Conservation (phyloP, 1,140 invertebrate species). For the Diabrotica undecimpunctata region DNA sequence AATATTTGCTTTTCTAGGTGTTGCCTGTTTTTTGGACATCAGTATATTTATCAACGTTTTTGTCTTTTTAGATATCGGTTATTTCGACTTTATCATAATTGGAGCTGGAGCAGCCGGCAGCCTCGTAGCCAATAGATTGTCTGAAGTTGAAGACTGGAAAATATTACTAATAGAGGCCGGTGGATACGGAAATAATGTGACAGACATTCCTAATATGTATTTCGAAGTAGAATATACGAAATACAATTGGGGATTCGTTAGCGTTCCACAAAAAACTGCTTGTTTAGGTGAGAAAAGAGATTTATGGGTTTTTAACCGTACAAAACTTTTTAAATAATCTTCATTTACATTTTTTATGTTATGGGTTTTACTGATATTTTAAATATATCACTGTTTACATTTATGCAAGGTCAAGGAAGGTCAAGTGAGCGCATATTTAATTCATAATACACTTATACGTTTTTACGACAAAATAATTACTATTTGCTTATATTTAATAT, state of each 20-base stretch:
- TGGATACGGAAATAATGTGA: slow-evolving; percentile 46
- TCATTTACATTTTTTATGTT: background rate
- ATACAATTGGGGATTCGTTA: slow-evolving; percentile 68
- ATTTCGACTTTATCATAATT: slow-evolving; percentile 78
- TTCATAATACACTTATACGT: no score
- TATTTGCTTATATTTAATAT: no score
- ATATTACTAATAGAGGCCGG: slow-evolving; percentile 83
- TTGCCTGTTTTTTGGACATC: no score
- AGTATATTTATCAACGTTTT: background rate
- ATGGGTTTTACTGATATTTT: background rate
- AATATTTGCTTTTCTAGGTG: no score
- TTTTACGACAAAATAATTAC: no score
- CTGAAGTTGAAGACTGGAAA: slow-evolving; percentile 71
- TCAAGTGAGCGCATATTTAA: no score
- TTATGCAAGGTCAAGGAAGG: no score
- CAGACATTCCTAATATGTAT: slow-evolving; percentile 61
- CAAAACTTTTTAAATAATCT: background rate
- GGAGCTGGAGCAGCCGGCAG: slow-evolving; percentile 85
- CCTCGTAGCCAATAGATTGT: slow-evolving; percentile 79
- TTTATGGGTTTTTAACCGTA: background rate
- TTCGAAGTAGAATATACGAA: slow-evolving; percentile 53
- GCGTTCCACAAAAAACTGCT: slow-evolving; percentile 42
- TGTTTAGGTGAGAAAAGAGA: slow-evolving; percentile 24
- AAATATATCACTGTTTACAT: background rate
- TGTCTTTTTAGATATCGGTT: slow-evolving; percentile 5